Percentiles rank a stretch among this genome's conserved stretches.
phyloP scores from a whole-genome alignment of 92 coral and sea anemone genomes.

The Metridium senile region DNA sequence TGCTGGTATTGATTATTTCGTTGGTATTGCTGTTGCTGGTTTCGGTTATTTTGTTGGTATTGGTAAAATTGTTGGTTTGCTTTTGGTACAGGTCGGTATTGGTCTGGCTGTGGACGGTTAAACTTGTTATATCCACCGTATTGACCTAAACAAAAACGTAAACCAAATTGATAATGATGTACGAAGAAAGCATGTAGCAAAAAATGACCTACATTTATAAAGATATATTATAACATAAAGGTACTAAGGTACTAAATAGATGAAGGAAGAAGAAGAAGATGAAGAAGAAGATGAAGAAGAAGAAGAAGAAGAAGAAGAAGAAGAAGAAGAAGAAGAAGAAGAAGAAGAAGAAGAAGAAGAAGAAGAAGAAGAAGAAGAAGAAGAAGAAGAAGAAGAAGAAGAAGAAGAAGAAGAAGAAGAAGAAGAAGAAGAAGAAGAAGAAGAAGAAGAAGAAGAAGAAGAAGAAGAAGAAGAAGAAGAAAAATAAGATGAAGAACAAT shows the following conservation, averaged over 20 bases:
- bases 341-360: not conserved
- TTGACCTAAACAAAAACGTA: conserved; percentile 16
- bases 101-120: conserved; percentile 1
- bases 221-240: too few relatives aligned
- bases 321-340: not conserved
- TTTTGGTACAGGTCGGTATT: conserved; percentile 26
- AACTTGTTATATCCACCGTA: conserved; percentile 15
- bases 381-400: not conserved
- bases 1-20: conserved; percentile 8
- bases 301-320: not conserved
- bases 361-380: not conserved
- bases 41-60: not conserved
- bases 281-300: not conserved
- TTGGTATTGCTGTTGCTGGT: not conserved
- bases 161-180: too few relatives aligned
- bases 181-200: too few relatives aligned
- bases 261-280: not conserved
- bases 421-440: not conserved
- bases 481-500: not conserved
- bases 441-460: not conserved
- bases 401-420: not conserved
- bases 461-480: not conserved
- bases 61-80: conserved; percentile 22
- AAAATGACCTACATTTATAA: too few relatives aligned
- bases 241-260: too few relatives aligned